phyloP scores from a whole-genome alignment of 2,797 vertebrate species.

The Podarcis lilfordi region DNA sequence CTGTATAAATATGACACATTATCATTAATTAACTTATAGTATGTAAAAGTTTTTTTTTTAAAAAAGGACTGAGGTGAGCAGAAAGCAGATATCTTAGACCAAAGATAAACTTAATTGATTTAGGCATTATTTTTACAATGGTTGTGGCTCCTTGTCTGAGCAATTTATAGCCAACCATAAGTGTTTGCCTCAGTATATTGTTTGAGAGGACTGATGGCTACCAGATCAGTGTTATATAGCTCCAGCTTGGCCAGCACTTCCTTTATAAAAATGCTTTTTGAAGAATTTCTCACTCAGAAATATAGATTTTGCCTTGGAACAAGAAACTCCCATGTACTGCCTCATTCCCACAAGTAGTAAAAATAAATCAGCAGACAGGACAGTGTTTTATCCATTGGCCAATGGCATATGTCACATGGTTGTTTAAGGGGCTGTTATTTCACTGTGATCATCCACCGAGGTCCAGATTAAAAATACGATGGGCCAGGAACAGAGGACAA shows the following conservation, averaged over 20 bases:
- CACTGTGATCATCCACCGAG: constrained; percentile 24
- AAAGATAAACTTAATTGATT: background rate
- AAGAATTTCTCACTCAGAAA: constrained; percentile 42
- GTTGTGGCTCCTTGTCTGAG: constrained; percentile 31
- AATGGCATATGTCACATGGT: background rate
- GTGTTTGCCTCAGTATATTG: constrained; percentile 17
- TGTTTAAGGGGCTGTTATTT: constrained; percentile 35
- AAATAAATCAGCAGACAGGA: constrained; percentile 51
- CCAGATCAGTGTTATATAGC: constrained; percentile 10
- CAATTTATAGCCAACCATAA: constrained; percentile 28
- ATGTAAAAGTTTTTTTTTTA: background rate
- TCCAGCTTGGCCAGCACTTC: constrained; percentile 38
- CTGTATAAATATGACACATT: background rate
- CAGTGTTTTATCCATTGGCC: background rate
- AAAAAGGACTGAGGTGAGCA: background rate
- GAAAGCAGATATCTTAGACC: constrained; percentile 5
- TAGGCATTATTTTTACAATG: constrained; percentile 15
- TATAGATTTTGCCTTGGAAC: constrained; percentile 37
- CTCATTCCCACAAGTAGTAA: constrained; percentile 45
- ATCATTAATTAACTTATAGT: background rate
- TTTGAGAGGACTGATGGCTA: constrained; percentile 13
- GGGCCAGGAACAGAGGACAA: constrained; percentile 33
- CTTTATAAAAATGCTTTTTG: constrained; percentile 23
- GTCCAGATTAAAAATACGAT: constrained; percentile 52
- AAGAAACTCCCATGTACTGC: constrained; percentile 13